phyloP scores from a whole-genome alignment of 2,888 invertebrate species.

The Orthosia gracilis region DNA sequence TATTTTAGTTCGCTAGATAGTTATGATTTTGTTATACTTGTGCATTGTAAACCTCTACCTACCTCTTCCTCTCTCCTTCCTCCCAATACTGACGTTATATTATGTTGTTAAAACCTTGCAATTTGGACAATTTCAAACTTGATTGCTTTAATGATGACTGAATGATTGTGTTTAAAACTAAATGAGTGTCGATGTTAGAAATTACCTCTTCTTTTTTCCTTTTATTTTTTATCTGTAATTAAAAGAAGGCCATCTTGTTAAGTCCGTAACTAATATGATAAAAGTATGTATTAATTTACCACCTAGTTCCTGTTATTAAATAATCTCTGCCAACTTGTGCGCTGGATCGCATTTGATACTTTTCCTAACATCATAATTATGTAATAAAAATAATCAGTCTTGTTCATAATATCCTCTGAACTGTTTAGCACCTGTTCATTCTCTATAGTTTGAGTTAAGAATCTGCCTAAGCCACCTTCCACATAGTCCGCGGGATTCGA shows the following conservation, averaged over 20 bases:
- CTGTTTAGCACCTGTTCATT: not conserved
- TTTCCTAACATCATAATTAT: not conserved
- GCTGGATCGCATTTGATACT: constrained; percentile 33
- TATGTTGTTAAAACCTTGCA: not conserved
- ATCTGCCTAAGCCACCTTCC: not conserved
- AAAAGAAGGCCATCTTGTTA: not conserved
- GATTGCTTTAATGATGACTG: not conserved
- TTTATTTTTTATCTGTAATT: not conserved
- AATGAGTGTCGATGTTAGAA: not conserved
- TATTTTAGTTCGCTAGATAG: not conserved
- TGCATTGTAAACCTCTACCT: not conserved
- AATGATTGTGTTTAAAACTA: not conserved
- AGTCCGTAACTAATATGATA: not conserved
- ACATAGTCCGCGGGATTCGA: too few species aligned
- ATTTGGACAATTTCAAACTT: not conserved
- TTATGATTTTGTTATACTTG: constrained; percentile 7
- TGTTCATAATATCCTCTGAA: not conserved
- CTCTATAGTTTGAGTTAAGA: not conserved
- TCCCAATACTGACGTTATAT: too few species aligned
- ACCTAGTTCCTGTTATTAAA: not conserved
- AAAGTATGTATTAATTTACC: not conserved
- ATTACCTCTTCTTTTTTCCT: not conserved
- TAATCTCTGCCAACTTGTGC: constrained; percentile 10
- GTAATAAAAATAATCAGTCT: not conserved
- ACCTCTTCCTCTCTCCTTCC: too few species aligned